A percentile compares a stretch with the other conserved stretches of the same genome.
Conservation (phyloP, 2,888 invertebrate genomes). For the Clepsis dumicolana region DNA sequence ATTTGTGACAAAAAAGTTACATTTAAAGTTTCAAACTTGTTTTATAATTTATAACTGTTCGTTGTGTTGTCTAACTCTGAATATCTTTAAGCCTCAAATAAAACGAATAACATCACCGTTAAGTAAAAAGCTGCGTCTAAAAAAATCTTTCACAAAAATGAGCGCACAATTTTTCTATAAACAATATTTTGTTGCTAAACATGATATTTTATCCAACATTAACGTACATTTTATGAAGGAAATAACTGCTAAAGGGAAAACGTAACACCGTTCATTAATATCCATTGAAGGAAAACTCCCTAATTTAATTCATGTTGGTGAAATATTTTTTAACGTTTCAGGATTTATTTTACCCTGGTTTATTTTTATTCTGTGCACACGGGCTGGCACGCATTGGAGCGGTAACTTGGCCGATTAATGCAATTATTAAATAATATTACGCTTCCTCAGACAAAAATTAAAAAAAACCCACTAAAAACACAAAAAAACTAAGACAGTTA, state of each 20-base stretch:
- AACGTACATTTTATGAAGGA: neutral
- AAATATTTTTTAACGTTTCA: constrained; percentile 24
- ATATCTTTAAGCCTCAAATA: neutral
- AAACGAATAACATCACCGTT: neutral
- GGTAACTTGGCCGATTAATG: constrained; percentile 57
- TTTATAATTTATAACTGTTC: no score
- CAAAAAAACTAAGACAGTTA: no score
- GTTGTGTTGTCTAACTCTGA: neutral
- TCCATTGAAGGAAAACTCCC: constrained; percentile 26
- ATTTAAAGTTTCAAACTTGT: no score
- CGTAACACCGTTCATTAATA: constrained; percentile 33
- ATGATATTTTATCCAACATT: constrained; percentile 10
- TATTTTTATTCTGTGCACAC: constrained; percentile 48
- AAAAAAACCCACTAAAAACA: no score
- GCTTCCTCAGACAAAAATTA: no score
- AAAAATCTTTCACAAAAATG: constrained; percentile 2
- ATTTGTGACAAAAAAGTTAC: no score
- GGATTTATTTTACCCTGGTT: constrained; percentile 21
- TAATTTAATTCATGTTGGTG: constrained; percentile 13
- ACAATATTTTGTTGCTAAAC: constrained; percentile 12
- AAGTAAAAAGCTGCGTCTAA: neutral
- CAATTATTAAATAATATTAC: constrained; percentile 44
- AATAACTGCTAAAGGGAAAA: constrained; percentile 25
- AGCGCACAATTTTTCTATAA: neutral
- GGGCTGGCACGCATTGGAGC: constrained; percentile 58